Evolutionary conservation across 2,797 vertebrate genomes (phyloP).

Genomic region (Gastrophryne carolinensis): DNA sequence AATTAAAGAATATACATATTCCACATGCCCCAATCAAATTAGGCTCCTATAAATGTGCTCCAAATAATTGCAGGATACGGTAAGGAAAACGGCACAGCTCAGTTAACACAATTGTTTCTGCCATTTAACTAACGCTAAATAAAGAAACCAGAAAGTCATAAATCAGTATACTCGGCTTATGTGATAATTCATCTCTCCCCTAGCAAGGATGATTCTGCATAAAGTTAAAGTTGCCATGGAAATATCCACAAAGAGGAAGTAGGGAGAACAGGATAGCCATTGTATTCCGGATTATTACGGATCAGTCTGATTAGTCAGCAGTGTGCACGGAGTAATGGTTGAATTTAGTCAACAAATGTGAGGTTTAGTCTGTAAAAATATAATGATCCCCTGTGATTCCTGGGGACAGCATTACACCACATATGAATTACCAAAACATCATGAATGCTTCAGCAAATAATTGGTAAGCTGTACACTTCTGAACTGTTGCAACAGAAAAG

Average conservation of each 20-base stretch:
- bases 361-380: not conserved
- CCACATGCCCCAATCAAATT: not conserved
- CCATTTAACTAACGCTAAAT: too few relatives aligned
- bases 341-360: not conserved
- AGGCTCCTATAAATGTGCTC: not conserved
- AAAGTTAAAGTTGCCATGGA: constrained; percentile 6
- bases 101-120: too few relatives aligned
- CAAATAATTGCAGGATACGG: not conserved
- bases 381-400: not conserved
- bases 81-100: not conserved
- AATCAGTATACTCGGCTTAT: not conserved
- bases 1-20: not conserved
- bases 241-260: not conserved
- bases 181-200: not conserved
- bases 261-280: not conserved
- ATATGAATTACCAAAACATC: too few relatives aligned
- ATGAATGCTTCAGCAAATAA: too few relatives aligned
- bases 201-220: not conserved
- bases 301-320: not conserved
- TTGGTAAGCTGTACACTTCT: too few relatives aligned
- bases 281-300: not conserved
- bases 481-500: too few relatives aligned
- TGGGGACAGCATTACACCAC: not conserved
- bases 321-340: not conserved
- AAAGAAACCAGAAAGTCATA: not conserved